These are phyloP conservation scores for Amblyteles armatorius DNA, from an alignment of 2,888 invertebrate genomes.

Conservation along the genomic window DNA sequence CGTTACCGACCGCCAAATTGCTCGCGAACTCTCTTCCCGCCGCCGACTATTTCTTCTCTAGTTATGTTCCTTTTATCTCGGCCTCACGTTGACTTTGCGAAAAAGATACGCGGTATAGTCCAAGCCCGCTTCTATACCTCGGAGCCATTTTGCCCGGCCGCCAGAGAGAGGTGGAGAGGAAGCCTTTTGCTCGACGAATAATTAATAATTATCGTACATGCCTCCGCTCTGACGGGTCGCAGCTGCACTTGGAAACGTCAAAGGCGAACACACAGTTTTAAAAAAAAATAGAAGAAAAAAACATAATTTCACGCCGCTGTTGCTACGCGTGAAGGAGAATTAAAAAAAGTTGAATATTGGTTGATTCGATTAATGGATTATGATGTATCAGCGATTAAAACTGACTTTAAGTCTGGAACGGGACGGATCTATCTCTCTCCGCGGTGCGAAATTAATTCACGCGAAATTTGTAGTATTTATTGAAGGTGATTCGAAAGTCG, in stretches of 20 bases:
- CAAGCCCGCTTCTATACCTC: neutral
- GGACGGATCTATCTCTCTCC: conserved; percentile 5
- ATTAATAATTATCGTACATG: conserved; percentile 77
- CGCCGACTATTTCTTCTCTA: conserved; percentile 60
- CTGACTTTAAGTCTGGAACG: neutral
- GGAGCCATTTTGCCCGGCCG: conserved; percentile 37
- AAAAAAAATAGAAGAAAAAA: conserved; percentile 30
- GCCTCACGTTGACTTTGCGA: conserved; percentile 53
- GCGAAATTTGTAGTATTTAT: conserved; percentile 14
- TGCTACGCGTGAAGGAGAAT: neutral
- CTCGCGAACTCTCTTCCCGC: conserved; percentile 73
- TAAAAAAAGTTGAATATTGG: neutral
- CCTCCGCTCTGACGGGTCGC: conserved; percentile 62
- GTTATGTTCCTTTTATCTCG: conserved; percentile 31
- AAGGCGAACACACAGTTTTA: conserved; percentile 3
- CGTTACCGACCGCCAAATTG: conserved; percentile 81
- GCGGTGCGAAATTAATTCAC: neutral
- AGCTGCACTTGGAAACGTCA: conserved; percentile 71
- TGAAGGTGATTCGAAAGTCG: conserved; percentile 50
- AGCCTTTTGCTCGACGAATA: conserved; percentile 66
- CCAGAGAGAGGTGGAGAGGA: conserved; percentile 7
- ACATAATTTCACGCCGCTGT: neutral
- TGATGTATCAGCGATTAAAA: neutral
- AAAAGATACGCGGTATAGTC: conserved; percentile 17
- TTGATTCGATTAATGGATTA: conserved; percentile 11